These are phyloP conservation scores for Umimayanthus chanpuru DNA, from an alignment of 92 coral and sea anemone genomes.

Conservation along the genomic window DNA sequence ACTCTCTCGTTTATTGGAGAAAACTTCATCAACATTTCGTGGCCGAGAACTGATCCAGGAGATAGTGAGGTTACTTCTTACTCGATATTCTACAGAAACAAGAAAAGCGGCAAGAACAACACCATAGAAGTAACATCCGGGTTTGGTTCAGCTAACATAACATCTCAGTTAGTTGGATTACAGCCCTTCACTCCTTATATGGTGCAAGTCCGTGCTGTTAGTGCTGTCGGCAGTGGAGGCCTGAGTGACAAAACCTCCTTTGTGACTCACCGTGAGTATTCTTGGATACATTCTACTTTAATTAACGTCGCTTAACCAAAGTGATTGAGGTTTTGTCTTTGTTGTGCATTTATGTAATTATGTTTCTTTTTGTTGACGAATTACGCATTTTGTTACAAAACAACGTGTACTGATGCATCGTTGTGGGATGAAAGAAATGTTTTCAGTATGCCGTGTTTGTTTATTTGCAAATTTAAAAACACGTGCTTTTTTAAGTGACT, in stretches of 20 bases:
- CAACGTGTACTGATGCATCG: no score
- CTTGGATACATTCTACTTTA: neutral
- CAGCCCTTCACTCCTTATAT: conserved; percentile 14
- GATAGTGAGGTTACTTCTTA: neutral
- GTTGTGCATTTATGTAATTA: neutral
- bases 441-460: no score
- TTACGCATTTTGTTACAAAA: no score
- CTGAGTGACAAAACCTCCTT: neutral
- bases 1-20: conserved; percentile 7
- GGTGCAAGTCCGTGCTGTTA: neutral
- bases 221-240: conserved; percentile 5
- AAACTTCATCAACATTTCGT: conserved; percentile 1
- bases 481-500: no score
- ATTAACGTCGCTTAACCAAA: neutral
- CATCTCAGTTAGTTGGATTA: neutral
- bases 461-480: no score
- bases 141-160: neutral
- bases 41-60: neutral
- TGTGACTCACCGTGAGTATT: conserved; percentile 14
- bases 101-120: neutral
- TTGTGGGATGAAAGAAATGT: no score
- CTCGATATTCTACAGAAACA: neutral
- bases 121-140: neutral
- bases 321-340: neutral
- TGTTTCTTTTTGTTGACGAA: no score